phyloP scores from a whole-genome alignment of 1,140 invertebrate species.

The Cepaea nemoralis region DNA sequence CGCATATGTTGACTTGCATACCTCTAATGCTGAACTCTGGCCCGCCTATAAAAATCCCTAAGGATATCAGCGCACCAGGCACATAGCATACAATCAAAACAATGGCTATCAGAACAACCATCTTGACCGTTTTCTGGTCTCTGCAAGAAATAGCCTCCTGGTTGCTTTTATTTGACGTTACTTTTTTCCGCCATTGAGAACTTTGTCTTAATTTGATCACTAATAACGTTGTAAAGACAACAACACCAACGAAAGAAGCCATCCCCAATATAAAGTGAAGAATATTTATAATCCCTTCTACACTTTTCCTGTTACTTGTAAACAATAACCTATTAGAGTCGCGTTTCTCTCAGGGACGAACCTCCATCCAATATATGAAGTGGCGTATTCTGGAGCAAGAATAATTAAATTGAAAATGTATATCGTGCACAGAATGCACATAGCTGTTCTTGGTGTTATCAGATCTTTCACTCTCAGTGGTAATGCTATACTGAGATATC shows the following conservation, averaged over 20 bases:
- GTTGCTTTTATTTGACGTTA: background rate
- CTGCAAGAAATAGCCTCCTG: background rate
- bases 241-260: background rate
- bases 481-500: background rate
- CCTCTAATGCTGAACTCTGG: background rate
- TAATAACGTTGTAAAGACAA: background rate
- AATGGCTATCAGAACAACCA: slow-evolving; percentile 8
- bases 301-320: background rate
- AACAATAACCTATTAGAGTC: background rate
- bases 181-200: background rate
- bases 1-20: background rate
- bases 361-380: background rate
- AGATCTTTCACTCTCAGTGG: background rate
- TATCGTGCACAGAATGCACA: background rate
- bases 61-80: background rate
- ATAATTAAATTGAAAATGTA: background rate
- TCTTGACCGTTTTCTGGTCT: slow-evolving; percentile 2
- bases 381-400: background rate
- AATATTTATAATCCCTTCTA: background rate
- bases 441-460: background rate
- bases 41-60: background rate
- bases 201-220: background rate
- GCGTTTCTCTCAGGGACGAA: background rate
- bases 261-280: background rate
- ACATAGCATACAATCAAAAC: slow-evolving; percentile 13